Conservation (phyloP, 2,888 invertebrate species). For the Ditula angustiorana region DNA sequence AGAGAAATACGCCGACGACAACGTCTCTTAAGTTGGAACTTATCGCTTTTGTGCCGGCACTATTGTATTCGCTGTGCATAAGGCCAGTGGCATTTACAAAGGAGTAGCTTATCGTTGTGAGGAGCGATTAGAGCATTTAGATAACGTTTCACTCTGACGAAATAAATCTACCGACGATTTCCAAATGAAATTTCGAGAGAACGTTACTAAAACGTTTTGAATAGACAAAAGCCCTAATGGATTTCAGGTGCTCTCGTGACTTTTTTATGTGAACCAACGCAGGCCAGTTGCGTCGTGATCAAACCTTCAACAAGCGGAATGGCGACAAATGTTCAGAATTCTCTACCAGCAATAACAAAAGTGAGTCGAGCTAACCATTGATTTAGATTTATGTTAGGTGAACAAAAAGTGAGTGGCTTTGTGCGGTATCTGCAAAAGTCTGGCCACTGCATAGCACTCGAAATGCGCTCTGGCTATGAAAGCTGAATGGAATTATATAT, state of each 20-base stretch:
- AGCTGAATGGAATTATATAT: constrained; percentile 66
- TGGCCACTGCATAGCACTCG: constrained; percentile 68
- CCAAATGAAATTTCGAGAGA: not conserved
- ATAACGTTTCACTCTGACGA: not conserved
- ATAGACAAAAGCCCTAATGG: not conserved
- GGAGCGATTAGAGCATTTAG: not conserved
- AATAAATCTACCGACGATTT: not conserved
- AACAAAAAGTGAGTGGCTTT: constrained; percentile 74
- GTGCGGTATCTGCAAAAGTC: constrained; percentile 73
- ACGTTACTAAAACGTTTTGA: not conserved
- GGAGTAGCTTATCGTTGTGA: constrained; percentile 1
- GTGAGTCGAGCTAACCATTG: constrained; percentile 81
- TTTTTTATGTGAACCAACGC: constrained; percentile 60
- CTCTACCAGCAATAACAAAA: constrained; percentile 81
- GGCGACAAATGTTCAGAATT: constrained; percentile 63
- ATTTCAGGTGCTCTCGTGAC: constrained; percentile 57
- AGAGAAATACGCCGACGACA: constrained; percentile 46
- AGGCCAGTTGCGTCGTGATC: constrained; percentile 51
- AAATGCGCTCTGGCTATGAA: constrained; percentile 60
- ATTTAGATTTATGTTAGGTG: constrained; percentile 76
- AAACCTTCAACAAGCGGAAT: constrained; percentile 59
- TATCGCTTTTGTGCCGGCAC: constrained; percentile 55
- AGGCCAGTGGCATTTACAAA: constrained; percentile 29
- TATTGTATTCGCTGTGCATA: constrained; percentile 34
- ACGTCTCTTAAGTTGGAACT: constrained; percentile 58